Evolutionary conservation across 2,888 invertebrate genomes (phyloP), one percentile per base, ranked within the genome.

Genomic region (Acleris literana): DNA sequence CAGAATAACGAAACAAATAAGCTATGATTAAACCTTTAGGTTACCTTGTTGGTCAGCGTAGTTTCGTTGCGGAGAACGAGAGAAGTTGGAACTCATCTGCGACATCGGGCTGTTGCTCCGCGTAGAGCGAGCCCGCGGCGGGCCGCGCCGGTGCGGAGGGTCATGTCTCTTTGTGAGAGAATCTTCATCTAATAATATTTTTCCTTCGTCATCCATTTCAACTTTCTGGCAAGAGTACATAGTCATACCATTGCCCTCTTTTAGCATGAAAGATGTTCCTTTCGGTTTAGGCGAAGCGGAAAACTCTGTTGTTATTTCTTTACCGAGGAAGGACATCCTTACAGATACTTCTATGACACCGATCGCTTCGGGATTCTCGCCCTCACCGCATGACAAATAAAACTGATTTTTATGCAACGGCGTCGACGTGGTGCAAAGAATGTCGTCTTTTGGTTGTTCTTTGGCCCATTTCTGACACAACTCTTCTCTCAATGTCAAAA

Each of bases 141-240:
- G 25, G 13, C 22, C 57, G 11, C 46, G 64, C 6, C 69, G 33
- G 64, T 72, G 74, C 58, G 70, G 79, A 2, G 72, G 74, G 18
- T 73, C 58, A 53, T 72, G 64, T 72, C 81, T 86, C 65, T 81
- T 86, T 13, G 77, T 72, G 18, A 90, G 72, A 52, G 82, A 80
- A 52, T 84, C 85, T 80, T 92, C 92, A 63, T 92, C 90, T 63
- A 92, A 76, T 46, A 90, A 74, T 69, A 92, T 85, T 81, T 90
- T 90, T 1, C 91, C 92, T 59, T 87, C 84, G 25, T 86, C 86
- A 69, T 92, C 90, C 90, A 92, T 89, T 80, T 92, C 92, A 2
- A 92, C 92, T 68, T 86, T 88, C 61, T 92, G 92, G 70, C 90
- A 90, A 2, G 91, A 87, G 70, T 89, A 92, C 84, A 92, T 86